Conservation (phyloP, 2,797 vertebrate genomes). For the Danionella dracula region DNA sequence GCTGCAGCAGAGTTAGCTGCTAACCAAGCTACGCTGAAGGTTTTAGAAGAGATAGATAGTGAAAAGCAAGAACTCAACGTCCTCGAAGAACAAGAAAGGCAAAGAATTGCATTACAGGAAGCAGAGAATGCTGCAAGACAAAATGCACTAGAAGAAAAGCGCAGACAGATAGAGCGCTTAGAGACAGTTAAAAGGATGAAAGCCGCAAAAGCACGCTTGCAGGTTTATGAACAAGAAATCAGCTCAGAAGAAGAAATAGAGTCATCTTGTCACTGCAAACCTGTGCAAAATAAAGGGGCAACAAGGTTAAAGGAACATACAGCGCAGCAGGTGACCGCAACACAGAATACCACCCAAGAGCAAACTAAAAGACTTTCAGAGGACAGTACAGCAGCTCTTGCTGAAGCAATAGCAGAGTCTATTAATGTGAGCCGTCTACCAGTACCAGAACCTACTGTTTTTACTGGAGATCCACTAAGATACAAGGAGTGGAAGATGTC, state of each 20-base stretch:
- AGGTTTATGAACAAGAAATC: slow-evolving; percentile 36
- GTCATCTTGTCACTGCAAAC: no score
- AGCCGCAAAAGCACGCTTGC: slow-evolving; percentile 24
- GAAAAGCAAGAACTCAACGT: slow-evolving; percentile 16
- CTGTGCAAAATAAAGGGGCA: no score
- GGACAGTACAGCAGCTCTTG: no score
- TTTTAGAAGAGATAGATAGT: slow-evolving; percentile 24
- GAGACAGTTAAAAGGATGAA: slow-evolving; percentile 2
- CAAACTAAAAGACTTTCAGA: no score
- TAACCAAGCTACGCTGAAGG: slow-evolving; percentile 19
- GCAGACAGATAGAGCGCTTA: slow-evolving; percentile 15
- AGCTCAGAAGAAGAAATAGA: slow-evolving; percentile 34
- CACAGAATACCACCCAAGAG: no score
- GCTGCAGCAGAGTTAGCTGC: slow-evolving; percentile 39
- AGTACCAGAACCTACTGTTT: slow-evolving; percentile 26
- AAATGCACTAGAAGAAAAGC: slow-evolving; percentile 30
- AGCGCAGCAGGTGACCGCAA: no score
- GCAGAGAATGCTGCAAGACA: slow-evolving; percentile 25
- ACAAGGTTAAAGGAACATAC: no score
- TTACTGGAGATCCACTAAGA: not conserved
- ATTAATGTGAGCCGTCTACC: slow-evolving; percentile 24
- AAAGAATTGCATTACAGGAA: slow-evolving; percentile 31
- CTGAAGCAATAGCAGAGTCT: slow-evolving; percentile 22
- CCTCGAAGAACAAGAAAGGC: slow-evolving; percentile 30
- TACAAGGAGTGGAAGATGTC: slow-evolving; percentile 36